Evolutionary conservation across 2,113 vertebrate species (phyloP), one percentile per base, ranked within the genome.

Genomic region (Sorex araneus): DNA sequence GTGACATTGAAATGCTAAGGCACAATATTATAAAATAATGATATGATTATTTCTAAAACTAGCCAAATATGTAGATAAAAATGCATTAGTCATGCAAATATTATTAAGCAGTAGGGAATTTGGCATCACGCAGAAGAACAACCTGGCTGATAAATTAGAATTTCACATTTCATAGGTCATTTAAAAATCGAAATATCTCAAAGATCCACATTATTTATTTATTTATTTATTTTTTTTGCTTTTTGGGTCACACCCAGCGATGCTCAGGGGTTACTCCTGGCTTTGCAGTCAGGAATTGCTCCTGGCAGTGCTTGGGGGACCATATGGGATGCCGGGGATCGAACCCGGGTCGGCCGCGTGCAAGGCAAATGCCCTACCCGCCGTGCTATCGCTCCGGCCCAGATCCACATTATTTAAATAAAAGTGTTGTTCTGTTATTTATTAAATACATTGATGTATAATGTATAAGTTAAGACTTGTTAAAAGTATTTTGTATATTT

Each of bases 81-180:
- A 50, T 87, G 23, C 2, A 60, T 92, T 89, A 77, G 75, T 82
- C 77, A 87, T 54, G 32, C 11, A 78, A 36, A 66, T 64, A 3
- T 67, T 78, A 50, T 87, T 84, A 93, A 84, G 47, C 85, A 95
- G 74, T 36, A 92, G 63, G 50, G 15, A 84, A 77, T 74, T 30
- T 74, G 90, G 81, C 40, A 83, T 76, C 84, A 75, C 70, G 21
- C 27, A 70, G 64, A 57, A 7, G 70, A 84, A 73, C 64, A 54
- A 87, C 74, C 64, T 96, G 82, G 64, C 23, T 77, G n/a, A 80
- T 4, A 64, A 32, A 78, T 13, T 78, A 30, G 80, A 79, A 69
- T 70, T 75, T 88, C 27, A 84, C 28, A 74, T 87, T 84, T 90
- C 73, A 76, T 74, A 43, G 19, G 15, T 80, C 28, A 66, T 28